These are phyloP conservation scores for Silurus meridionalis DNA, from an alignment of 2,113 vertebrate species.

Conservation along the genomic window DNA sequence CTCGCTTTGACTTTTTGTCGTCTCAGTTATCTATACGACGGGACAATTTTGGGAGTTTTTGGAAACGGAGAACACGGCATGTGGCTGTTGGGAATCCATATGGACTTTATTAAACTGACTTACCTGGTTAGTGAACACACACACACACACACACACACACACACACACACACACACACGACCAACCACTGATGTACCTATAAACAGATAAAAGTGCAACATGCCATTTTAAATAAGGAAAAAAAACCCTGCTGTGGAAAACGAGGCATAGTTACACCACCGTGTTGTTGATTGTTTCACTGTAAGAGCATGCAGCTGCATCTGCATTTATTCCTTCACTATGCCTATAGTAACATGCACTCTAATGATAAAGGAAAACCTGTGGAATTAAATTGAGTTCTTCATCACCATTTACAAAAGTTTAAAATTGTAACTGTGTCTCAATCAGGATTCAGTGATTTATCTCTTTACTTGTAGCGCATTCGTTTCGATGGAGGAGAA, in stretches of 20 bases:
- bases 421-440: not conserved
- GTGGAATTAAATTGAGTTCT: too few relatives aligned
- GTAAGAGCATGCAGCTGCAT: not conserved
- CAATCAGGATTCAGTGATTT: not conserved
- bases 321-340: not conserved
- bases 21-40: not conserved
- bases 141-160: not conserved
- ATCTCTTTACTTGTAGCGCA: not conserved
- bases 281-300: not conserved
- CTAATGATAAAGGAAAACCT: too few relatives aligned
- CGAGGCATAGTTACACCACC: not conserved
- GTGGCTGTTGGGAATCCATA: constrained; percentile 59
- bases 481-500: not conserved
- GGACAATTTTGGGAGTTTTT: constrained; percentile 3
- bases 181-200: accelerated
- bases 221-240: not conserved
- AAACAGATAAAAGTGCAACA: not conserved
- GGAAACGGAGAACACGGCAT: constrained; percentile 61
- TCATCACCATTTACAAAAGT: too few relatives aligned
- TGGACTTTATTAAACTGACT: not conserved
- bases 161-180: accelerated
- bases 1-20: not conserved
- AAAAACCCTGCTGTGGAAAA: not conserved
- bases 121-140: constrained; percentile 61
- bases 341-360: too few relatives aligned